Evolutionary conservation across 2,888 invertebrate species (phyloP), one percentile per base, ranked within the genome.

Genomic region (Oscheius sp.): DNA sequence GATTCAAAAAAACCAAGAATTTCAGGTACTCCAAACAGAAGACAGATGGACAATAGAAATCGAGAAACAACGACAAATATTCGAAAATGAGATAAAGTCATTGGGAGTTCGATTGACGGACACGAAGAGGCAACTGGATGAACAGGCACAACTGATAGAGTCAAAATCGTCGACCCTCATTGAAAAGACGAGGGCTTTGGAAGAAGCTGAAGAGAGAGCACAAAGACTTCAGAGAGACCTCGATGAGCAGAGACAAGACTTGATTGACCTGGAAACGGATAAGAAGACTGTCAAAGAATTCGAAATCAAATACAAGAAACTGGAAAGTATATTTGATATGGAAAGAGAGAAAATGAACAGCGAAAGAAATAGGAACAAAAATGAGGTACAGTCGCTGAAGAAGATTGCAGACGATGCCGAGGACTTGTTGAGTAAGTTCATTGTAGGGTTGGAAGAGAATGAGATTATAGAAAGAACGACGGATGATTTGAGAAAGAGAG

Each of bases 21-120:
- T 73, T 23, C 25, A 77, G 77, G 78, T 78, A 5, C 79, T 88
- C 3, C 87, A 88, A 78, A 88, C 88, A 0, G 88, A 88, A 66
- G 88, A 88, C 64, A 80, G 88, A 13, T 88, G 88, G 88, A 88
- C 86, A 41, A 84, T 85, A 41, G 88, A 88, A 69, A 86, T 88
- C 63, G 88, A 88, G 71, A 85, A 85, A 70, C 83, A 88, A 59
- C 74, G 82, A 12, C 85, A 87, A 56, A 83, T 82, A 55, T 83
- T 83, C 70, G 83, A 83, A 49, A 83, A 83, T 66, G 83, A 83
- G 74, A 80, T 82, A 59, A 84, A 84, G 72, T 76, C 77, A 16
- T 73, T 84, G n/a, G 77, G 77, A 53, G 64, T 82, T 49, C 63
- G 78, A 55, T 70, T 80, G n/a, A 53, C 77, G 0, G 84, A 84